A percentile compares a stretch with the other conserved stretches of the same genome.
phyloP scores from a whole-genome alignment of 2,888 invertebrate species.

The Philopedon plagiatum region DNA sequence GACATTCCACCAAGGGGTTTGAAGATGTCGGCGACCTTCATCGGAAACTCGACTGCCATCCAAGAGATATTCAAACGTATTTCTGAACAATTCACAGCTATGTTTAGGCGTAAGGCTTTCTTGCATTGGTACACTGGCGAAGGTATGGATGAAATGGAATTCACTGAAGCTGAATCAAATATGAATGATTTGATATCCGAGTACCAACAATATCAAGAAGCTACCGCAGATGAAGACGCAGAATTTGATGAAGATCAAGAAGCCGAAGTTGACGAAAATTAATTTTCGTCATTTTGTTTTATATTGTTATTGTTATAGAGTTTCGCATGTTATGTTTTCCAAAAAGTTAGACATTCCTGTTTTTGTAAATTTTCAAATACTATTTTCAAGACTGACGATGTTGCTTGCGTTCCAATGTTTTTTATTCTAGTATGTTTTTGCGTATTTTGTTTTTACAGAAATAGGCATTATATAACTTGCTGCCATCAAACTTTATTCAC shows the following conservation, averaged over 20 bases:
- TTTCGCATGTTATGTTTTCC: conserved; percentile 62
- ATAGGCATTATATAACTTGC: conserved; percentile 63
- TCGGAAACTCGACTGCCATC: conserved; percentile 94
- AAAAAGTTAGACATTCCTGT: conserved; percentile 64
- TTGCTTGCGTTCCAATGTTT: conserved; percentile 55
- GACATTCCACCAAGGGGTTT: conserved; percentile 94
- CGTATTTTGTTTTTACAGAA: conserved; percentile 61
- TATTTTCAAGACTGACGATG: conserved; percentile 65
- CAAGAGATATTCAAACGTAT: conserved; percentile 94
- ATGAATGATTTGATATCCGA: conserved; percentile 96
- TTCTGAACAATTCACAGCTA: conserved; percentile 93
- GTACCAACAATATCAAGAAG: conserved; percentile 95
- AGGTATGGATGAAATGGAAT: conserved; percentile 98
- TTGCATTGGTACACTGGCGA: conserved; percentile 93
- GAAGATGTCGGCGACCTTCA: conserved; percentile 95
- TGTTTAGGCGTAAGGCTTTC: conserved; percentile 98
- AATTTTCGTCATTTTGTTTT: conserved; percentile 65
- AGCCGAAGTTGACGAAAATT: conserved; percentile 79
- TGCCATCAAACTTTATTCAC: conserved; percentile 28
- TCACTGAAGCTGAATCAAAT: conserved; percentile 95
- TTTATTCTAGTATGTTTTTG: conserved; percentile 57
- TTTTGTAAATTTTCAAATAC: conserved; percentile 60
- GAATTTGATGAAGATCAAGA: conserved; percentile 86
- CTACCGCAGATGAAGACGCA: conserved; percentile 86
- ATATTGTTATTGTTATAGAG: conserved; percentile 20